Percentiles rank a stretch among this genome's conserved stretches.
These are phyloP conservation scores for Xiphophorus maculatus DNA, from an alignment of 2,113 vertebrate genomes.

Conservation along the genomic window DNA sequence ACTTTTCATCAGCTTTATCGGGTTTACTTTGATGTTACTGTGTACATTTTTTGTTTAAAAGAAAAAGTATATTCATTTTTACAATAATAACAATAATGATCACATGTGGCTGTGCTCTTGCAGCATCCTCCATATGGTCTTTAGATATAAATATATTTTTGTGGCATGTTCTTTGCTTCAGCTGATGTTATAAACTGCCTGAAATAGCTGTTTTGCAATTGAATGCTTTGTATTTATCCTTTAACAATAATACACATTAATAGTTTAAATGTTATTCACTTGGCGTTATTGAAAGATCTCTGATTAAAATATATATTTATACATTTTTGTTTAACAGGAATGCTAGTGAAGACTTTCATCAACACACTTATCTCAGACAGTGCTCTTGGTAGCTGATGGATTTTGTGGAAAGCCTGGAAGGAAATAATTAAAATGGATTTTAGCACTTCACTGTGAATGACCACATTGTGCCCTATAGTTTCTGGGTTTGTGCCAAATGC, in stretches of 20 bases:
- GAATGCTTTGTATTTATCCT: slow-evolving; percentile 12
- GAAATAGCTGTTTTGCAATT: background rate
- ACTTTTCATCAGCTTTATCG: slow-evolving; percentile 4
- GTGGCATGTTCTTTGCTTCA: background rate
- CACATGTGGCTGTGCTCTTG: background rate
- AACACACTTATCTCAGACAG: slow-evolving; percentile 1
- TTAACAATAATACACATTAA: background rate
- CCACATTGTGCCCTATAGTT: slow-evolving; percentile 3
- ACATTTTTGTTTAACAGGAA: slow-evolving; percentile 9
- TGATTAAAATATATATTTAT: background rate
- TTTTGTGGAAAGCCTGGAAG: slow-evolving; percentile 10
- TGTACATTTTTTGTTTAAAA: background rate
- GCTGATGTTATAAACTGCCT: slow-evolving; percentile 11
- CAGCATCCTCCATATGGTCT: background rate
- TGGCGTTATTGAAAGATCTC: background rate
- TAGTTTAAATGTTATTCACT: background rate
- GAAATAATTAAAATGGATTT: slow-evolving; percentile 10
- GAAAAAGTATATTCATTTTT: slow-evolving; percentile 11
- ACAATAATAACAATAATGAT: background rate
- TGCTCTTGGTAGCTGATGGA: background rate
- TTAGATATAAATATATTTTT: background rate
- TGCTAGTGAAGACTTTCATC: background rate
- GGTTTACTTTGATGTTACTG: slow-evolving; percentile 1
- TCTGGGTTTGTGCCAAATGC: slow-evolving; percentile 51
- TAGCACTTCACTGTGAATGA: slow-evolving; percentile 37